A percentile compares a stretch with the other conserved stretches of the same genome.
phyloP scores from a whole-genome alignment of 2,113 vertebrate species.

The Oryzias melastigma region DNA sequence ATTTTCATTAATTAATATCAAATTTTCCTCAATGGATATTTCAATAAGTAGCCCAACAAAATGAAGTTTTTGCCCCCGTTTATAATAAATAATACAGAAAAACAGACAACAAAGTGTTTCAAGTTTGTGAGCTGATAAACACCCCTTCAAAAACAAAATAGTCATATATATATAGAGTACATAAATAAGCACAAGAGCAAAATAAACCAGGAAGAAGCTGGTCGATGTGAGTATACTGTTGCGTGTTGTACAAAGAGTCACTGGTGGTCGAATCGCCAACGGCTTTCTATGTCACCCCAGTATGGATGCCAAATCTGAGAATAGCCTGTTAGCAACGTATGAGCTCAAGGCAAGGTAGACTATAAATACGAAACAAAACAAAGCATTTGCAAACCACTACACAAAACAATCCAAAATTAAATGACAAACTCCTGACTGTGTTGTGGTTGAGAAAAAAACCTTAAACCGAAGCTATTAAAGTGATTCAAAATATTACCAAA shows the following conservation, averaged over 20 bases:
- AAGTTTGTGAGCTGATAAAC: background rate
- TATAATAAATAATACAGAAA: too few species aligned
- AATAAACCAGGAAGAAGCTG: slow-evolving; percentile 12
- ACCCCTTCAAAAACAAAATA: background rate
- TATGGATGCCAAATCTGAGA: slow-evolving; percentile 31
- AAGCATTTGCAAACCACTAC: slow-evolving; percentile 4
- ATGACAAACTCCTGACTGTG: too few species aligned
- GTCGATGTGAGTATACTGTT: slow-evolving; percentile 4
- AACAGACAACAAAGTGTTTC: too few species aligned
- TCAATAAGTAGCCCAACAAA: too few species aligned
- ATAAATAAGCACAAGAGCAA: slow-evolving; percentile 11
- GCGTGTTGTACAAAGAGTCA: background rate
- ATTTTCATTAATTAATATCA: too few species aligned
- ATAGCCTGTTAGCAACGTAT: slow-evolving; percentile 21
- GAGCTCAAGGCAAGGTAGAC: background rate
- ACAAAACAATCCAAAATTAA: too few species aligned
- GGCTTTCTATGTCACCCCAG: slow-evolving; percentile 26
- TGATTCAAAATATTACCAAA: background rate
- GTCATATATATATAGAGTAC: slow-evolving; percentile 2
- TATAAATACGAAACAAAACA: background rate
- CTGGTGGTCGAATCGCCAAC: slow-evolving; percentile 25
- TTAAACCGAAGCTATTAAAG: too few species aligned
- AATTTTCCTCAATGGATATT: too few species aligned
- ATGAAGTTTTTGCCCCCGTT: too few species aligned
- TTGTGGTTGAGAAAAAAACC: too few species aligned